These are phyloP conservation scores for Drosophila sucinea DNA, from an alignment of 1,140 invertebrate genomes.

Conservation along the genomic window DNA sequence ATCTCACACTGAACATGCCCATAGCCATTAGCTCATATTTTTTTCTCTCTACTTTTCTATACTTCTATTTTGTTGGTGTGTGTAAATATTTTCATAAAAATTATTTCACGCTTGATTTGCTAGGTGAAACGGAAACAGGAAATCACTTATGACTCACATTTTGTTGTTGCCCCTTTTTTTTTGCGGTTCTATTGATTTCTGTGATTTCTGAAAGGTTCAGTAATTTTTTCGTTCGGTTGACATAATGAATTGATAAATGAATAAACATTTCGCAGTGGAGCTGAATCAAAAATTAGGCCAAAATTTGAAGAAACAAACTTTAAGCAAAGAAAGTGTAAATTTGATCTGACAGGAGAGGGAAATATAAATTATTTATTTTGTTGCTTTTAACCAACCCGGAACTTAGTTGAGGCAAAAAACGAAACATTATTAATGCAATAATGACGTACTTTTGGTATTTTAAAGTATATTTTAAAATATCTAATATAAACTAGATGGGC, in stretches of 20 bases:
- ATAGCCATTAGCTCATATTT: slow-evolving; percentile 58
- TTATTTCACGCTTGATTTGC: slow-evolving; percentile 75
- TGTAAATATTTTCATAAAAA: slow-evolving; percentile 77
- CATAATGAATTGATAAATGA: slow-evolving; percentile 50
- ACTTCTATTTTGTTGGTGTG: slow-evolving; percentile 34
- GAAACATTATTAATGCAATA: too few relatives aligned
- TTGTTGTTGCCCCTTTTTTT: slow-evolving; percentile 32
- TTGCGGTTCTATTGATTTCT: slow-evolving; percentile 63
- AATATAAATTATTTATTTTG: too few relatives aligned
- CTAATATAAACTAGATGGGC: too few relatives aligned
- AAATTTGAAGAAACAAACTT: neutral
- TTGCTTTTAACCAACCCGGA: neutral
- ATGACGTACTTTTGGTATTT: too few relatives aligned
- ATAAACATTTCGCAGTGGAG: neutral
- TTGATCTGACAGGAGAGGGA: neutral
- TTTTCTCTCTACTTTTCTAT: slow-evolving; percentile 37
- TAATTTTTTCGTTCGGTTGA: slow-evolving; percentile 49
- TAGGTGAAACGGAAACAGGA: slow-evolving; percentile 64
- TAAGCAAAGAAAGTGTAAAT: neutral
- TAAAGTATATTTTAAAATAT: too few relatives aligned
- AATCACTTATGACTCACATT: slow-evolving; percentile 81
- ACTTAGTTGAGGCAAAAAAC: too few relatives aligned
- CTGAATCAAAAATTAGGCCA: neutral
- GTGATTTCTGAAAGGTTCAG: slow-evolving; percentile 62
- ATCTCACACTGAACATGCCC: slow-evolving; percentile 39